Evolutionary conservation across 2,888 invertebrate species (phyloP), one percentile per base, ranked within the genome.

Genomic region (Tinea pellionella): DNA sequence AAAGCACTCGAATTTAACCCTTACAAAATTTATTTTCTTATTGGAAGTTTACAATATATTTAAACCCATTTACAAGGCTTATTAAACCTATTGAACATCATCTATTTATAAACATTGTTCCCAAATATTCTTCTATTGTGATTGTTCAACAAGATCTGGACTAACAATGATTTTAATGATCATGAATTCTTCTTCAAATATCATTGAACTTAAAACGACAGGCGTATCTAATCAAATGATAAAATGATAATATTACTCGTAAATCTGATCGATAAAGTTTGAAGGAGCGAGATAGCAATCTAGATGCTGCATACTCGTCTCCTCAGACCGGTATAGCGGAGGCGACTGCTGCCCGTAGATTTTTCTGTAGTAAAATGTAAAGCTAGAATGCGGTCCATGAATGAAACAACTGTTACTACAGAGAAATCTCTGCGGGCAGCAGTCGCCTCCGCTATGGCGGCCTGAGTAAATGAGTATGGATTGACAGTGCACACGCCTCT

Each of bases 101-200:
- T 15, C 57, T 57, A 57, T 57, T 57, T 57, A 57, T 32, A 57
- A 57, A 57, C 32, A 57, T 57, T 57, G 57, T 57, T 57, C 57
- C 57, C 32, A 16, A 57, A 32, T 32, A 32, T 32, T 11, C 15
- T 4, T 32, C 57, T 19, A 57, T 57, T 57, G 57, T 57, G 32
- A 19, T 32, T 11, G 9, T 32, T 57, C 30, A 56, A 56, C 29
- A 15, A 32, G 16, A 11, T 32, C 32, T 15, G 19, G 32, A 32
- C 24, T 43, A 47, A 61, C 61, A 61, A 61, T 61, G 47, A 42
- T 59, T 47, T 30, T 61, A 61, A 61, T 61, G 55, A 37, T 41
- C 51, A n/a, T 15, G 57, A 30, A 30, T 19, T 57, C 29, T 6
- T 32, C 12, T 24, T 9, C 57, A 32, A 30, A 57, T 57, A 32